Evolutionary conservation across 1,140 invertebrate species (phyloP).

Genomic region (Paramacrobiotus metropolitanus): DNA sequence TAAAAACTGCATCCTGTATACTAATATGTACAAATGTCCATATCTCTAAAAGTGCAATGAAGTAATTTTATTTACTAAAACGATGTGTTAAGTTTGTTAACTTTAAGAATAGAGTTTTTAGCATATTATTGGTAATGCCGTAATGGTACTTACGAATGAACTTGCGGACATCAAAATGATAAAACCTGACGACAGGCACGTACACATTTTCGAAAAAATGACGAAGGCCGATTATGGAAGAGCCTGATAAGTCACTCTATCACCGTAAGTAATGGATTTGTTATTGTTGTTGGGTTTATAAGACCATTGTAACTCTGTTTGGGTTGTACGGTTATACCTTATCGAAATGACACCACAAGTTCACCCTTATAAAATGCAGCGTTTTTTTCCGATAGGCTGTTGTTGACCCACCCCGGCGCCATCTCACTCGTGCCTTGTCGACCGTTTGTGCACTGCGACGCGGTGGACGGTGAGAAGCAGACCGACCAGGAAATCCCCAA

Average conservation of each 20-base stretch:
- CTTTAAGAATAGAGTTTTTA: too few relatives aligned
- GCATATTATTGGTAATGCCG: neutral
- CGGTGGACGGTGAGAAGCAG: neutral
- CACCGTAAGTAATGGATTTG: too few relatives aligned
- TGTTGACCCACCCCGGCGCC: neutral
- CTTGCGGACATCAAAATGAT: neutral
- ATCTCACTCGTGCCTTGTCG: neutral
- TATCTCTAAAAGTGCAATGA: too few relatives aligned
- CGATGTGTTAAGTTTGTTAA: too few relatives aligned
- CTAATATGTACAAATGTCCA: too few relatives aligned
- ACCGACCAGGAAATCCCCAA: neutral
- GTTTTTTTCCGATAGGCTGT: neutral
- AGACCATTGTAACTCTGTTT: too few relatives aligned
- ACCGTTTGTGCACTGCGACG: neutral
- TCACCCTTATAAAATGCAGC: neutral
- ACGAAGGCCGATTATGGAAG: too few relatives aligned
- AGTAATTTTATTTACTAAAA: neutral
- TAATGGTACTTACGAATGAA: neutral
- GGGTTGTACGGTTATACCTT: too few relatives aligned
- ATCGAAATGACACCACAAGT: too few relatives aligned
- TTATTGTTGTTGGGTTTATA: too few relatives aligned
- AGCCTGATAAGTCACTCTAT: neutral
- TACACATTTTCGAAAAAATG: neutral
- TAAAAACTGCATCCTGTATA: too few relatives aligned
- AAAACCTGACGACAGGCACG: neutral